Evolutionary conservation across 2,888 invertebrate genomes (phyloP).

Genomic region (Folsomia candida): DNA sequence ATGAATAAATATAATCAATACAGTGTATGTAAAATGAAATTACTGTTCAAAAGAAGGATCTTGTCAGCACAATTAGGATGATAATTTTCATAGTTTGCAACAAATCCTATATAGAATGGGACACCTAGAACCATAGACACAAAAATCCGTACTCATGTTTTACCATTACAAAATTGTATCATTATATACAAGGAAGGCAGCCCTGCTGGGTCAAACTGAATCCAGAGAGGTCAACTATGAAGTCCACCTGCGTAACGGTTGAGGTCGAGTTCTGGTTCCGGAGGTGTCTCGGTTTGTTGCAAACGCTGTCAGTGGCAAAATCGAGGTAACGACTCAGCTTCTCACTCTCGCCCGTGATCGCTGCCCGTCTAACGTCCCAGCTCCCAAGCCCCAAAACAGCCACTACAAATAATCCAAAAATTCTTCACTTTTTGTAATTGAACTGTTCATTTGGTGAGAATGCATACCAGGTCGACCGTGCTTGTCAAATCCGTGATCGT

Average conservation of each 20-base stretch:
- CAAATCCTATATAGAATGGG: not conserved
- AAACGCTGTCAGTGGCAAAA: not conserved
- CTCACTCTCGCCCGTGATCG: not conserved
- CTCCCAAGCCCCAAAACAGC: not conserved
- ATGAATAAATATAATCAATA: not conserved
- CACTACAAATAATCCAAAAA: not conserved
- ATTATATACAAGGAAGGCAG: not conserved
- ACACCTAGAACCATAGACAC: too few species aligned
- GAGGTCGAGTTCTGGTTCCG: not conserved
- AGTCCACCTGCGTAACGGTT: not conserved
- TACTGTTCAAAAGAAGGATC: not conserved
- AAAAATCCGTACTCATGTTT: too few species aligned
- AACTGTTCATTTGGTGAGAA: too few species aligned
- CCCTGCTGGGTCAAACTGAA: constrained; percentile 4
- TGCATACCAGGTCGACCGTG: not conserved
- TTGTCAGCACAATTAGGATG: not conserved
- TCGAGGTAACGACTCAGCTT: not conserved
- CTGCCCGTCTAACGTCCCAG: not conserved
- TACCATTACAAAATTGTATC: not conserved
- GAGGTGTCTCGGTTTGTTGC: not conserved
- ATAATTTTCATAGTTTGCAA: not conserved
- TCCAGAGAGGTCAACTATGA: not conserved
- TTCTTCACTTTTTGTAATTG: too few species aligned
- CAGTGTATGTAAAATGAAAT: not conserved
- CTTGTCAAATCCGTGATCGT: not conserved